phyloP scores from a whole-genome alignment of 53 echinoderm and acorn worm genomes.

The Holothuria scabra region DNA sequence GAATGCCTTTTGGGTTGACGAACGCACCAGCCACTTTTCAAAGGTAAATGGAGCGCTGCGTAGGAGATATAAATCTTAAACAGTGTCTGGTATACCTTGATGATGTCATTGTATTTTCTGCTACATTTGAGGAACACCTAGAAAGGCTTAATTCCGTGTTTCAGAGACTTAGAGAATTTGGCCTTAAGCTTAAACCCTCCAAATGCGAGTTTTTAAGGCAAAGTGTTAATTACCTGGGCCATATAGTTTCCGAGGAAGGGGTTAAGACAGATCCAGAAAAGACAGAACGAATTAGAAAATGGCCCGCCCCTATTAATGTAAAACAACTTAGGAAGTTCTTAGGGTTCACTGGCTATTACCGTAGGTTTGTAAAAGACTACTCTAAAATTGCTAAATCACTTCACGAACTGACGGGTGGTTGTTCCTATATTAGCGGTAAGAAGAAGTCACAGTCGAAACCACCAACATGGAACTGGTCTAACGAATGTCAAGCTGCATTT shows the following conservation, averaged over 20 bases:
- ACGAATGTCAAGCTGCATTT: too few species aligned
- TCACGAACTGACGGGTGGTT: slow-evolving; percentile 6
- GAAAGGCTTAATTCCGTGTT: slow-evolving; percentile 2
- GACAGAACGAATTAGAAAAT: neutral
- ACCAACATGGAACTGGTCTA: slow-evolving; percentile 17
- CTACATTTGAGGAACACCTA: slow-evolving; percentile 33
- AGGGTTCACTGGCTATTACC: slow-evolving; percentile 15
- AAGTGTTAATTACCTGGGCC: too few species aligned
- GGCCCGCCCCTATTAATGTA: neutral
- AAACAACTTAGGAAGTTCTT: slow-evolving; percentile 3
- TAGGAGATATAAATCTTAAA: slow-evolving; percentile 37
- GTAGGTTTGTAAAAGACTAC: neutral
- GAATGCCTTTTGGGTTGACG: slow-evolving; percentile 23
- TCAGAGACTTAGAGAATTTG: neutral
- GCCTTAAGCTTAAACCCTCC: slow-evolving; percentile 41
- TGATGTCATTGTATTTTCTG: slow-evolving; percentile 44
- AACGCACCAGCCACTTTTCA: slow-evolving; percentile 27
- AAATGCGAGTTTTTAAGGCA: slow-evolving; percentile 24
- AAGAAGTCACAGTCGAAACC: neutral
- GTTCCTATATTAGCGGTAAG: neutral
- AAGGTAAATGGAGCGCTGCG: slow-evolving; percentile 27
- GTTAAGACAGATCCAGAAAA: slow-evolving; percentile 36
- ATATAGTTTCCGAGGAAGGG: slow-evolving; percentile 35
- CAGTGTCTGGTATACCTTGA: slow-evolving; percentile 45
- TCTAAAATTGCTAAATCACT: too few species aligned